Evolutionary conservation across 2,888 invertebrate species (phyloP).

Genomic region (Chymomyza fuscimana): DNA sequence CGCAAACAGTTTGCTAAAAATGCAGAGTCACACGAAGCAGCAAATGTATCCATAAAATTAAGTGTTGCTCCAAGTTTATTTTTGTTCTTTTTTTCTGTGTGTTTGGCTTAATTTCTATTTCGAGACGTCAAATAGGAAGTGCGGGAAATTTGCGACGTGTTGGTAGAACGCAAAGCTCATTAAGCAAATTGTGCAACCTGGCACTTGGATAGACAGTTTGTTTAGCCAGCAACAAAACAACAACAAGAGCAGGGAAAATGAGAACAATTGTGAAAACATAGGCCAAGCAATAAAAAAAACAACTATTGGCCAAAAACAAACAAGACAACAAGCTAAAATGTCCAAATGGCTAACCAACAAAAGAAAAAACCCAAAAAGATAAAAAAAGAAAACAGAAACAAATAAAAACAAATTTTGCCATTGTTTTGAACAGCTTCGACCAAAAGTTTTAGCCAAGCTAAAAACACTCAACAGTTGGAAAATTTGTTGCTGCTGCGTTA

Average conservation of each 20-base stretch:
- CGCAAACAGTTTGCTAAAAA: neutral
- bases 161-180: neutral
- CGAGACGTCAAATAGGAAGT: neutral
- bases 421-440: neutral
- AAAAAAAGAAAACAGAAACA: neutral
- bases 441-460: neutral
- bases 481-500: neutral
- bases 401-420: neutral
- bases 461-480: neutral
- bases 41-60: neutral
- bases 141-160: neutral
- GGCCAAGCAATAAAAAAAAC: constrained; percentile 5
- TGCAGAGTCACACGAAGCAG: neutral
- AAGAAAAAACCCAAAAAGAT: neutral
- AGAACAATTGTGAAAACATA: neutral
- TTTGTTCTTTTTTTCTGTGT: neutral
- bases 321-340: neutral
- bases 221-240: neutral
- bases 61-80: neutral
- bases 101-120: neutral
- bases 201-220: neutral
- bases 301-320: constrained; percentile 10
- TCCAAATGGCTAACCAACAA: neutral
- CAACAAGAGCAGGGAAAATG: neutral
- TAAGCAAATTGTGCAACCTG: constrained; percentile 11